Percentiles rank a stretch among this genome's conserved stretches.
Conservation (phyloP, 1,140 invertebrate genomes). For the Drosophila watanabei region DNA sequence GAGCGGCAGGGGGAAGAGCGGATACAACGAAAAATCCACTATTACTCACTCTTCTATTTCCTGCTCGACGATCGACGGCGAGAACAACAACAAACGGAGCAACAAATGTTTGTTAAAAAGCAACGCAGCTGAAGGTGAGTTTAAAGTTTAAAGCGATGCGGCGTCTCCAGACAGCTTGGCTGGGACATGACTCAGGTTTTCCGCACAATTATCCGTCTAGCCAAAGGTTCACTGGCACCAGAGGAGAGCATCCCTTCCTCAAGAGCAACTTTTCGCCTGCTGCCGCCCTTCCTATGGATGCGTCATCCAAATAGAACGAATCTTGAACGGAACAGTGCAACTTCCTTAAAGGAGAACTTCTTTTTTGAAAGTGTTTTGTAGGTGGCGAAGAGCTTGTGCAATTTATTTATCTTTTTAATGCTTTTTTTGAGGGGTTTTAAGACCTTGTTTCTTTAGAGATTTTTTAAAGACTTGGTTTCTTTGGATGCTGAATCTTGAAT, state of each 20-base stretch:
- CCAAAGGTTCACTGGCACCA: constrained; percentile 67
- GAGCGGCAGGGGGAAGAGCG: background rate
- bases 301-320: constrained; percentile 51
- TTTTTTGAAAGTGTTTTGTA: background rate
- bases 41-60: constrained; percentile 47
- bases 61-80: constrained; percentile 25
- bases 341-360: background rate
- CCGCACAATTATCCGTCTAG: constrained; percentile 34
- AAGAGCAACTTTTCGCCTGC: constrained; percentile 10
- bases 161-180: constrained; percentile 28
- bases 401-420: background rate
- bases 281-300: constrained; percentile 46
- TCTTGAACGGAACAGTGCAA: constrained; percentile 31
- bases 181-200: constrained; percentile 57
- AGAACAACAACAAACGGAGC: constrained; percentile 56
- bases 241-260: background rate
- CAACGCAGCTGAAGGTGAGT: constrained; percentile 62
- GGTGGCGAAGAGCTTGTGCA: background rate
- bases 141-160: background rate
- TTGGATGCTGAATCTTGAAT: too few relatives aligned
- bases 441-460: too few relatives aligned
- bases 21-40: constrained; percentile 1
- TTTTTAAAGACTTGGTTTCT: background rate
- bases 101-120: constrained; percentile 76
- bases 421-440: background rate